A percentile compares a stretch with the other conserved stretches of the same genome.
Conservation (phyloP, 1,140 invertebrate genomes). For the Metaphire vulgaris region DNA sequence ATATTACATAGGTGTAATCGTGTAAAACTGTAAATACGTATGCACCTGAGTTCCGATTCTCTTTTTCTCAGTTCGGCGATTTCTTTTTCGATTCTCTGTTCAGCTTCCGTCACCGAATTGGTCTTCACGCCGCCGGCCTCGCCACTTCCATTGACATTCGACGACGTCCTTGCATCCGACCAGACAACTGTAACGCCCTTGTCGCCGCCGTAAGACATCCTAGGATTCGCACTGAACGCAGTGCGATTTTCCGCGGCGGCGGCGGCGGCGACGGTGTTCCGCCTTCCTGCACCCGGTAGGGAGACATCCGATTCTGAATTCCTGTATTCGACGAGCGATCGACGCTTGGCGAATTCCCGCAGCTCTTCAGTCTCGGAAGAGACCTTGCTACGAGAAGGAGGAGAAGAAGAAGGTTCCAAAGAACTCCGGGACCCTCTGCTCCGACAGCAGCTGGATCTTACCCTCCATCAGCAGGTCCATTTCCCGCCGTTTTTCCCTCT, state of each 20-base stretch:
- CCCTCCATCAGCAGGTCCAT: conserved; percentile 48
- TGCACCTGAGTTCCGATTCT: background rate
- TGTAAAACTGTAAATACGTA: no score
- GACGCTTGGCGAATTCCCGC: background rate
- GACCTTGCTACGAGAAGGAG: no score
- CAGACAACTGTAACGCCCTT: background rate
- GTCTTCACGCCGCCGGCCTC: background rate
- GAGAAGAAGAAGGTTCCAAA: background rate
- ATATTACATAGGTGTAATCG: no score
- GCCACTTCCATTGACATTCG: background rate
- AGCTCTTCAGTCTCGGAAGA: background rate
- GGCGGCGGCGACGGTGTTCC: background rate
- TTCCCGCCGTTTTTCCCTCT: conserved; percentile 51
- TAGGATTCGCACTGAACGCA: background rate
- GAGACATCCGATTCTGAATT: background rate
- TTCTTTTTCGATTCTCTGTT: background rate
- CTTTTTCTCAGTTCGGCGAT: background rate
- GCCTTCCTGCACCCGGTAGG: background rate
- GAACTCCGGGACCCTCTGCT: conserved; percentile 42
- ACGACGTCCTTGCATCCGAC: background rate
- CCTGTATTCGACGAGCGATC: background rate
- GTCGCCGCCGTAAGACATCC: background rate
- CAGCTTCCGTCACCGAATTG: background rate
- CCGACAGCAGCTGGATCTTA: conserved; percentile 47
- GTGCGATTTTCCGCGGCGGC: background rate